Evolutionary conservation across 2,113 vertebrate genomes (phyloP), one percentile per base, ranked within the genome.

Genomic region (Osmerus mordax): DNA sequence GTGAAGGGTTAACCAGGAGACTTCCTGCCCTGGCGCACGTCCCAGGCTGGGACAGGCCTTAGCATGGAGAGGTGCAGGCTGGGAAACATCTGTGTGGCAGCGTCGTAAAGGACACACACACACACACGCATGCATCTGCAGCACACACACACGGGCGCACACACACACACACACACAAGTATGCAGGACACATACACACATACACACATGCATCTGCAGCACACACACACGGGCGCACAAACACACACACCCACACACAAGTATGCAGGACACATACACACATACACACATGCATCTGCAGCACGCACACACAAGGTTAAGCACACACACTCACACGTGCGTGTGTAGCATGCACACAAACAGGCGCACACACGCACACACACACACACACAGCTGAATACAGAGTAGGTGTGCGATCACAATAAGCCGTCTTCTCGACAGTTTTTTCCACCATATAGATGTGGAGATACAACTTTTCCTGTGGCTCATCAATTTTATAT

Each of bases 41-140:
- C 94, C 94, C 93, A 90, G 92, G 89, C 84, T 71, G 89, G 90
- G 91, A 88, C 92, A 92, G 91, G 94, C 90, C 91, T 90, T 90
- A 90, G 92, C 93, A 92, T 78, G 87, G 84, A 89, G 91, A 93
- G 88, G 87, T 94, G 81, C 89, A 94, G 92, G 94, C 92, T 92
- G 65, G 84, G 82, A 94, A 95, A 94, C 94, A 95, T 94, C 94
- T 96, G 93, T 92, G 87, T 78, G 72, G 81, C 59, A 82, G 78
- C 77, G 54, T 62, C 90, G 83, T 76, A 84, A 90, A 85, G 84
- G 89, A 90, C 82, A 83, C 90, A 87, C 88, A 91, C 82, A 90
- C 28, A 58, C 21, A 63, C 69, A 64, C 63, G 60, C 14, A 55
- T 53, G 28, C 47, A n/a, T 52, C 59, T 23, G 15, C 47, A 74